phyloP scores from a whole-genome alignment of 2,113 vertebrate species.

The Petrocephalus microphthalmus region DNA sequence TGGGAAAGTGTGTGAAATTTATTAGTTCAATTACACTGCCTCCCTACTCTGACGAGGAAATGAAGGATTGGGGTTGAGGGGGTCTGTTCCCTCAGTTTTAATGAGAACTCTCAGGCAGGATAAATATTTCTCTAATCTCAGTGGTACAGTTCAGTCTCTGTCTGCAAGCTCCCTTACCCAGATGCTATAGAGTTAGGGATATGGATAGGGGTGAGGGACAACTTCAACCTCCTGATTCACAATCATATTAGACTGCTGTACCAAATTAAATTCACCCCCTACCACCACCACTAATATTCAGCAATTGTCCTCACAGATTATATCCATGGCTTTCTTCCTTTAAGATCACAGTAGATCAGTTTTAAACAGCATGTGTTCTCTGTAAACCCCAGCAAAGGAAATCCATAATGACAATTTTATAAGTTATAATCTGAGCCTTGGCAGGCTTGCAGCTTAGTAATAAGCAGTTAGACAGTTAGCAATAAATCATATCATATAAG shows the following conservation, averaged over 20 bases:
- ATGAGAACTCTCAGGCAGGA: background rate
- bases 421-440: background rate
- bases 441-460: background rate
- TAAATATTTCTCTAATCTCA: background rate
- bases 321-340: background rate
- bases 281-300: background rate
- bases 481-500: background rate
- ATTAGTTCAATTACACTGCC: conserved; percentile 15
- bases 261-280: background rate
- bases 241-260: conserved; percentile 2
- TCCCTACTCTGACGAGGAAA: background rate
- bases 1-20: conserved; percentile 6
- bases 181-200: background rate
- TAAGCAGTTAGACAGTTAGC: background rate
- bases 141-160: background rate
- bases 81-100: background rate
- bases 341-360: background rate
- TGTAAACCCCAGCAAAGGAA: background rate
- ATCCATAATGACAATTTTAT: background rate
- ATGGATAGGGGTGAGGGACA: background rate
- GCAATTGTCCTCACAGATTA: background rate
- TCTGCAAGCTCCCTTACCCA: background rate
- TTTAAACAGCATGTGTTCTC: background rate
- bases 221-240: background rate
- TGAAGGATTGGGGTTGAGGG: background rate